Base-by-base conservation (phyloP, 2,888 invertebrate species). In the Acleris cristana region DNA sequence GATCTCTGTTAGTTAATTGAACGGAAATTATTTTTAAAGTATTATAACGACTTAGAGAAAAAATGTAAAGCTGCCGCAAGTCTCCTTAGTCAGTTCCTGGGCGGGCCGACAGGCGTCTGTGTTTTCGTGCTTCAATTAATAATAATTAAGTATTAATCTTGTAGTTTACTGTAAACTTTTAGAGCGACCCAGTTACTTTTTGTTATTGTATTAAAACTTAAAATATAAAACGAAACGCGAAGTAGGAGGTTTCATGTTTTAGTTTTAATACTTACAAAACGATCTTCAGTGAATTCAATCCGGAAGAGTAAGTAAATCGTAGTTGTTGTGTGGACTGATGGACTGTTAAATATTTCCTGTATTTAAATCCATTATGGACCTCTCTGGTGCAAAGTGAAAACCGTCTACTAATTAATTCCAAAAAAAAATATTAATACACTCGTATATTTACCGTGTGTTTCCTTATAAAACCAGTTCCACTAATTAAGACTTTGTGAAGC, bases 1-100 rank as follows among this genome's bases (percentile, higher is more conserved):
- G 91, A 91, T 91, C 90, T 90, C 90, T 77, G 79, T 81, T 86
- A 88, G 86, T 86, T 87, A 84, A 84, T 85, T 79, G 79, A 76
- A 73, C 78, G 77, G 79, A 82, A 53, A 84, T 82, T 85, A 81
- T 82, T 85, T 85, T 88, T 85, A 80, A 80, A 74, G 69, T 84
- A 84, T 83, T 81, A 40, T 69, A 56, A 61, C 65, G 48, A 18
- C 10, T 21, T 21, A 18, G 40, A 40, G 40, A 40, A 40, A 40
- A 40, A 40, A 40, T 73, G 81, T 80, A 82, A 85, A 79, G 82
- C 63, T 63, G 62, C 58, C 40, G 53, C 61, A 55, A 61, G 52
- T 60, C 61, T 51, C 64, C 55, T 51, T 56, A 56, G 52, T 34
- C 52, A 21, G 61, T 23, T 34, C 45, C 56, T 59, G 26, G 45